Percentiles rank a stretch among this genome's conserved stretches.
Evolutionary conservation across 2,888 invertebrate species (phyloP).

Genomic region (Brachynemurus nebulosus): DNA sequence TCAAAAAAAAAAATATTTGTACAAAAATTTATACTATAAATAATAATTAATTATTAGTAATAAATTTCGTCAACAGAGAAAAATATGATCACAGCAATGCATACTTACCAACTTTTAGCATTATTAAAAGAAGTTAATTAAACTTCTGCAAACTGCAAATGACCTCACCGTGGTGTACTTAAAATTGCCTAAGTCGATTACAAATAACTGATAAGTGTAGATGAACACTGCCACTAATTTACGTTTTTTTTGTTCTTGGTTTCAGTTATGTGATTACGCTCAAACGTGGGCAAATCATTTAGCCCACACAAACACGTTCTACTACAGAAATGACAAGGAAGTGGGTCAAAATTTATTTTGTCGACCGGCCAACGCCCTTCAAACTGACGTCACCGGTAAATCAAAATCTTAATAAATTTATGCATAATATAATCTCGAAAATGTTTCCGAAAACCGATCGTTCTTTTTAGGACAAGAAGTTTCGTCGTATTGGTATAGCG

Average conservation of each 20-base stretch:
- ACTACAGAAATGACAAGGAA: slow-evolving; percentile 59
- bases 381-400: slow-evolving; percentile 53
- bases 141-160: too few relatives aligned
- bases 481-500: slow-evolving; percentile 69
- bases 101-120: too few relatives aligned
- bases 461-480: slow-evolving; percentile 53
- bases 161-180: too few relatives aligned
- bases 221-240: too few relatives aligned
- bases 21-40: too few relatives aligned
- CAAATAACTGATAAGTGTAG: too few relatives aligned
- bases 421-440: not conserved
- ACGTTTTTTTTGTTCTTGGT: slow-evolving; percentile 20
- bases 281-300: slow-evolving; percentile 82
- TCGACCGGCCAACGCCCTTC: slow-evolving; percentile 50
- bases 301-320: slow-evolving; percentile 66
- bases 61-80: too few relatives aligned
- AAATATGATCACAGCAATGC: too few relatives aligned
- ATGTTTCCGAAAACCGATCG: not conserved
- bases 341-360: slow-evolving; percentile 72
- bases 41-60: too few relatives aligned
- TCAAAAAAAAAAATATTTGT: too few relatives aligned
- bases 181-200: too few relatives aligned
- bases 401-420: not conserved
- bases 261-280: slow-evolving; percentile 62
- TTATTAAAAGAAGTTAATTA: too few relatives aligned